Conservation (phyloP, 2,888 invertebrate species). For the Calliphora vomitoria region DNA sequence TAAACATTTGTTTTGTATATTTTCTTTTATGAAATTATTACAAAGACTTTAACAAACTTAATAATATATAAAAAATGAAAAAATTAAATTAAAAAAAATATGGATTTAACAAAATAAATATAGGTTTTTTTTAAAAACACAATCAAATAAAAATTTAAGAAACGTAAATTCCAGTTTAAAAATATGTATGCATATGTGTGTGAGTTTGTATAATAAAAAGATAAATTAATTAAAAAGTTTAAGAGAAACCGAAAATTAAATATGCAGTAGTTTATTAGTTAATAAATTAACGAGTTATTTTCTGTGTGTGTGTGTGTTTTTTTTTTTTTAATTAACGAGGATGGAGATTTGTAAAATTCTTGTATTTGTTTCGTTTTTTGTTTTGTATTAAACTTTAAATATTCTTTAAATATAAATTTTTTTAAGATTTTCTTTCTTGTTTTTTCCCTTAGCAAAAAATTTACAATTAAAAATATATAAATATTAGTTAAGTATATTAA, state of each 20-base stretch:
- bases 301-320: neutral
- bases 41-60: constrained; percentile 72
- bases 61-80: constrained; percentile 58
- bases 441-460: constrained; percentile 72
- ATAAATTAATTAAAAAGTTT: constrained; percentile 41
- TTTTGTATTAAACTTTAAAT: constrained; percentile 54
- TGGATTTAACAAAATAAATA: constrained; percentile 48
- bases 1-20: constrained; percentile 68
- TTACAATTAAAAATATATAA: constrained; percentile 73
- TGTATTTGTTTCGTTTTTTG: constrained; percentile 54
- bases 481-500: constrained; percentile 71
- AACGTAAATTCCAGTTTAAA: constrained; percentile 50
- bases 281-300: constrained; percentile 34
- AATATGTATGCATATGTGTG: neutral
- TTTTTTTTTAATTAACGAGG: constrained; percentile 45
- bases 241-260: constrained; percentile 16
- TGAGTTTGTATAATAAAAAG: neutral
- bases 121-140: constrained; percentile 33
- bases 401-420: constrained; percentile 63
- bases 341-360: constrained; percentile 67
- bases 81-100: constrained; percentile 43
- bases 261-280: constrained; percentile 13
- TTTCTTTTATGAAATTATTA: constrained; percentile 61
- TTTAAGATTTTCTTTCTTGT: constrained; percentile 54
- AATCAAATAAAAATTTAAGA: constrained; percentile 34